Conservation (phyloP, 92 coral and sea anemone species). For the Heliopora coerulea region DNA sequence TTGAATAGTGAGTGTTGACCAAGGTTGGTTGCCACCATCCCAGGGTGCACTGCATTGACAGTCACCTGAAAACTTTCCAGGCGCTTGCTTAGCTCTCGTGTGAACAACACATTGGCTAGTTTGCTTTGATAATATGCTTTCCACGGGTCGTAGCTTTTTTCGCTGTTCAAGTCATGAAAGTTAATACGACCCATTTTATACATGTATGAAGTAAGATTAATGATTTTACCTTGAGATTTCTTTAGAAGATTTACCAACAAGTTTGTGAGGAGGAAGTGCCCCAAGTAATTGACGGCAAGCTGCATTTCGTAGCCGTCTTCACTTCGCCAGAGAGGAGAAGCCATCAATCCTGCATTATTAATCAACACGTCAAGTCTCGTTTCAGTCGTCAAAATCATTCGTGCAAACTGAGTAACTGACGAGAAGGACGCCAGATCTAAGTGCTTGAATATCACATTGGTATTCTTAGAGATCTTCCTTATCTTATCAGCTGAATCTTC, state of each 20-base stretch:
- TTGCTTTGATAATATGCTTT: conserved; percentile 73
- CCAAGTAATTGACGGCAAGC: conserved; percentile 79
- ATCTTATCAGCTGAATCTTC: conserved; percentile 62
- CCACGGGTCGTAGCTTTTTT: conserved; percentile 56
- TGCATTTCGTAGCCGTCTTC: conserved; percentile 87
- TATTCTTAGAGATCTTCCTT: conserved; percentile 54
- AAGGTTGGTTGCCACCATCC: conserved; percentile 57
- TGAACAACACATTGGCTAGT: conserved; percentile 70
- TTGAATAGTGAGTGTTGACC: conserved; percentile 52
- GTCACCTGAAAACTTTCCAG: conserved; percentile 73
- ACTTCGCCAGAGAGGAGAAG: conserved; percentile 59
- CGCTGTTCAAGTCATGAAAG: conserved; percentile 62
- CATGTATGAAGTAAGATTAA: conserved; percentile 67
- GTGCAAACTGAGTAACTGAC: conserved; percentile 75
- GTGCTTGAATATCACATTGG: conserved; percentile 60
- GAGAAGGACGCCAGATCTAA: conserved; percentile 79
- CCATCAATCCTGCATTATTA: conserved; percentile 86
- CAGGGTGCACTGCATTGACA: conserved; percentile 74
- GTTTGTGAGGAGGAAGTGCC: conserved; percentile 87
- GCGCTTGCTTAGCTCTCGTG: conserved; percentile 70
- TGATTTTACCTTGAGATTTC: conserved; percentile 69
- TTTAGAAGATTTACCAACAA: conserved; percentile 66
- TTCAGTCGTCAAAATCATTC: conserved; percentile 66
- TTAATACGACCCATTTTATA: conserved; percentile 54
- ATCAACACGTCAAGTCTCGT: conserved; percentile 71